Base-by-base conservation (phyloP, 2,888 invertebrate species). In the Lordiphosa fenestrarum region DNA sequence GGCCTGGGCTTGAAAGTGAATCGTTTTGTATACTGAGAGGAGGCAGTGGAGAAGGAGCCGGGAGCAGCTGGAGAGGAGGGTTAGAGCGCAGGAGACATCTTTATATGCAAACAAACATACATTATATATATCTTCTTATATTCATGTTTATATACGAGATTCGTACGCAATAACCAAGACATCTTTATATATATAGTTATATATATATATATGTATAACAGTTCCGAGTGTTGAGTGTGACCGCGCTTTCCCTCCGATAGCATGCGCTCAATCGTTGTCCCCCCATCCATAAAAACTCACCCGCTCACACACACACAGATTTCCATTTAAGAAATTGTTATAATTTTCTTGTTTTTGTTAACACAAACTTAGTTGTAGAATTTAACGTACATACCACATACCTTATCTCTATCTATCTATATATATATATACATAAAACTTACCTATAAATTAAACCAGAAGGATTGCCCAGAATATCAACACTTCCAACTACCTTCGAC, bases 1-100 rank as follows among this genome's bases (percentile, higher is more conserved):
- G 85, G 85, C 23, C 69, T 88, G 55, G 85, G 85, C 62, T 84
- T 86, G 70, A 88, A 86, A 68, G 69, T 86, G 21, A 89, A 89
- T 80, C 86, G 89, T 50, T 89, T 88, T 71, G 88, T 89, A 39
- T 89, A 80, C 70, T 88, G 78, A 87, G 71, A 42, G 50, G 10
- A 41, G 35, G 38, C 41, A 15, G 53, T n/a, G 47, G 56, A 44
- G 46, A 44, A 36, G 33, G 48, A 42, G 56, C 15, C 52, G 25
- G 44, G 30, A 48, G 47, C 23, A 48, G 42, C 48, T 49, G 48
- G 35, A 48, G 12, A 35, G n/a, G 7, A 12, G 36, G 33, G 9
- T 25, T 46, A 55, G 62, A 55, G 21, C 19, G 21, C 36, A 30
- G 13, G 40, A 66, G 35, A 66, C 51, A 38, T 53, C 66, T 57